phyloP scores from a whole-genome alignment of 2,888 invertebrate species.

The Crossocerus cetratus region DNA sequence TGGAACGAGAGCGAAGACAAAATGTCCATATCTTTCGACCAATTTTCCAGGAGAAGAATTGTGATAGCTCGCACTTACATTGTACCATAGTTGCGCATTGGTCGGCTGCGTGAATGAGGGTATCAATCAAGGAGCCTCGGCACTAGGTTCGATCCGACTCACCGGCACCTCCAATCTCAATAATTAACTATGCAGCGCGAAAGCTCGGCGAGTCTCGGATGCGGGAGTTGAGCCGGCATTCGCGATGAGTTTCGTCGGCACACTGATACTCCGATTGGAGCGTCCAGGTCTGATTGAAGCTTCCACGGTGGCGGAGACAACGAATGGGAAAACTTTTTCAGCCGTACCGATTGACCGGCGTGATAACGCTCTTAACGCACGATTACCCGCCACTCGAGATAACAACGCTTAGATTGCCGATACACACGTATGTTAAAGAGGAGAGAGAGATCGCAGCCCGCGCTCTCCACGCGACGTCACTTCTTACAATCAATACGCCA shows the following conservation, averaged over 20 bases:
- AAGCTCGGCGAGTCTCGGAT: not conserved
- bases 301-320: slow-evolving; percentile 1
- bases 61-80: not conserved
- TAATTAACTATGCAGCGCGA: too few species aligned
- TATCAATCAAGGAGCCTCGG: too few species aligned
- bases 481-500: too few species aligned
- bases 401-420: slow-evolving; percentile 28
- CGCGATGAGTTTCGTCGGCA: not conserved
- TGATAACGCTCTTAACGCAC: slow-evolving; percentile 51
- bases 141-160: too few species aligned
- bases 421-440: slow-evolving; percentile 20
- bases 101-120: too few species aligned
- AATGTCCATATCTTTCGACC: too few species aligned
- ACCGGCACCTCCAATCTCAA: too few species aligned
- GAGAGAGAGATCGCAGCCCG: not conserved
- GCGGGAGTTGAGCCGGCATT: not conserved
- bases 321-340: slow-evolving; percentile 33
- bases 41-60: too few species aligned
- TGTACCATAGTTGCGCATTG: slow-evolving; percentile 1
- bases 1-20: too few species aligned
- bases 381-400: slow-evolving; percentile 35
- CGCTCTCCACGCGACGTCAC: too few species aligned
- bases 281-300: slow-evolving; percentile 20
- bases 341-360: slow-evolving; percentile 31
- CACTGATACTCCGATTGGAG: slow-evolving; percentile 21